Percentiles rank a stretch among this genome's conserved stretches.
Evolutionary conservation across 2,888 invertebrate species (phyloP).

Genomic region (Luperina nickerlii): DNA sequence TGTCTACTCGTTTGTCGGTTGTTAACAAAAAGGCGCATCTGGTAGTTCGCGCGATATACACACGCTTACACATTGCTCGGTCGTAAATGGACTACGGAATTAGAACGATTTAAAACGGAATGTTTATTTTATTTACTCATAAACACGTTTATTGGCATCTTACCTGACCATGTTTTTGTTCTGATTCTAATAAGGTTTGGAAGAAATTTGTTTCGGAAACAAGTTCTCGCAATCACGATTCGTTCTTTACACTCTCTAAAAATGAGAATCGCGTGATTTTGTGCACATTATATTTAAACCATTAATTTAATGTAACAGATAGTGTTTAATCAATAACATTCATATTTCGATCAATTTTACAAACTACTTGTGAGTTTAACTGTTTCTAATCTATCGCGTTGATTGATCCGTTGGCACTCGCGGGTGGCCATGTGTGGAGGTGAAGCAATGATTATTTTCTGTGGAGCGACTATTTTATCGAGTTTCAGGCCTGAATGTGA

Average conservation of each 20-base stretch:
- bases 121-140: constrained; percentile 72
- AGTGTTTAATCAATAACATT: constrained; percentile 22
- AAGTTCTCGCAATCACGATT: background rate
- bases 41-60: constrained; percentile 37
- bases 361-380: constrained; percentile 32
- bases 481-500: constrained; percentile 61
- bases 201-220: background rate
- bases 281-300: constrained; percentile 4
- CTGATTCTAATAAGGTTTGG: background rate
- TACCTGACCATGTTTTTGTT: background rate
- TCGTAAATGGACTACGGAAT: constrained; percentile 76
- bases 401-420: constrained; percentile 59
- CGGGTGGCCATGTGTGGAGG: constrained; percentile 62
- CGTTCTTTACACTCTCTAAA: background rate
- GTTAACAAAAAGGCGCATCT: constrained; percentile 71
- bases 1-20: constrained; percentile 61
- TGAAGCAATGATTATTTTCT: constrained; percentile 66
- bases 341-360: constrained; percentile 14
- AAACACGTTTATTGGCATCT: constrained; percentile 32
- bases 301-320: constrained; percentile 21
- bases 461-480: constrained; percentile 64
- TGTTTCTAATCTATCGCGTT: constrained; percentile 44
- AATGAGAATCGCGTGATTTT: constrained; percentile 2
- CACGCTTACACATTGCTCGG: constrained; percentile 62
- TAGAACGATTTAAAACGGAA: constrained; percentile 70